Evolutionary conservation across 2,797 vertebrate genomes (phyloP), one percentile per base, ranked within the genome.

Genomic region (Spinus olivaceus): DNA sequence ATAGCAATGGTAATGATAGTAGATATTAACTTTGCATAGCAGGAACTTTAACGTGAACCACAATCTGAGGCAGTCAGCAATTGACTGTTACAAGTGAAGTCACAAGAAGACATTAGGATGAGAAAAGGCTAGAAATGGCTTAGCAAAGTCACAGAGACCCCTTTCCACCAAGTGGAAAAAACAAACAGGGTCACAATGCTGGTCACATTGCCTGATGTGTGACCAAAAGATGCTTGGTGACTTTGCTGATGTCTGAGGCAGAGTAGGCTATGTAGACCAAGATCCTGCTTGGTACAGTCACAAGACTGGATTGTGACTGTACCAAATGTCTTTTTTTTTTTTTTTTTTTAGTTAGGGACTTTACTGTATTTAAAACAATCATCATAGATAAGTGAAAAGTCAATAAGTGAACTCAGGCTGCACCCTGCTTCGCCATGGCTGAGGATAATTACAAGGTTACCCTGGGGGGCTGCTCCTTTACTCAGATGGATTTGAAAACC

Each of bases 381-480:
- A 95, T 70, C 50, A 35, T 14, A 88, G 61, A 17, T 77, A 92
- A 90, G 49, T 82, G 80, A 93, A 95, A 86, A 94, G 76, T 86
- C 19, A 0, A 2, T 92, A 86, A 95, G 78, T 69, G 84, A 96
- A 30, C 56, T 92, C 74, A 94, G 37, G 77, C 72, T 95, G 81
- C 88, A 91, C 42, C 77, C 47, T 15, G 51, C 44, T 86, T 91
- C 89, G 66, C 73, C 86, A 88, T 73, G 91, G 51, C 56, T 77
- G 71, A 74, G 49, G 63, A 79, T 96, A 96, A 95, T 96, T 92
- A 85, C n/a, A 91, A 69, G 74, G 87, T 95, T 93, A 91, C 65
- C 61, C 78, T 39, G 14, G 50, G 64, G 72, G 46, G 22, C 59
- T 83, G 42, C 72, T 66, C 21, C 49, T 95, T 92, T 91, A 64